These are phyloP conservation scores for Hybos culiciformis DNA, from an alignment of 2,888 invertebrate species.

Conservation along the genomic window DNA sequence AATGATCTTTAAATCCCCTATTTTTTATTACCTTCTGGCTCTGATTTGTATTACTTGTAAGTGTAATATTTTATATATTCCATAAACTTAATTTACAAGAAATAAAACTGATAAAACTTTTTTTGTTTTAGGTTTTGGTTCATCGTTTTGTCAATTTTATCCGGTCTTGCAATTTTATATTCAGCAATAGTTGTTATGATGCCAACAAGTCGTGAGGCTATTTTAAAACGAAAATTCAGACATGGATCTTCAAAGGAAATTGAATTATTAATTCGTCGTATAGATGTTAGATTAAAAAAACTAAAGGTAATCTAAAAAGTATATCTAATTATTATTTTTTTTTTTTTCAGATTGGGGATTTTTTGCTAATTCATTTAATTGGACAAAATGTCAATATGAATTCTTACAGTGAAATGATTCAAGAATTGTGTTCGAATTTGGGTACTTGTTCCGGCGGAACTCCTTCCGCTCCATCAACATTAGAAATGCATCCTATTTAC, in stretches of 20 bases:
- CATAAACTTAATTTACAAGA: neutral
- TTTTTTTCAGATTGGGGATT: constrained; percentile 63
- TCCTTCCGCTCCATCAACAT: constrained; percentile 73
- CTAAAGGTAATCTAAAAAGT: neutral
- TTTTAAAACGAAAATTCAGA: constrained; percentile 65
- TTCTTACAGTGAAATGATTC: constrained; percentile 65
- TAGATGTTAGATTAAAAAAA: constrained; percentile 47
- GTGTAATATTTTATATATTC: neutral
- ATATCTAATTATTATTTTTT: neutral
- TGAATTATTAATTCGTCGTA: constrained; percentile 59
- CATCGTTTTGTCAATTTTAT: constrained; percentile 58
- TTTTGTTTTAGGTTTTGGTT: constrained; percentile 55
- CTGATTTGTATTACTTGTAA: neutral
- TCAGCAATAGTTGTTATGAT: constrained; percentile 64
- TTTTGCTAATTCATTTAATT: constrained; percentile 65
- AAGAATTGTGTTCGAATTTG: constrained; percentile 44
- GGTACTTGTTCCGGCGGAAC: constrained; percentile 57
- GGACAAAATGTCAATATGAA: constrained; percentile 78
- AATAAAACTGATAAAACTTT: neutral
- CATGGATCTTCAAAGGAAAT: constrained; percentile 63
- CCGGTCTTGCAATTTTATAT: constrained; percentile 67
- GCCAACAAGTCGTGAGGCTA: constrained; percentile 68
- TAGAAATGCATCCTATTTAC: constrained; percentile 77
- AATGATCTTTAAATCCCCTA: neutral
- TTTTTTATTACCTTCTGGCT: no score